Evolutionary conservation across 2,113 vertebrate genomes (phyloP), one percentile per base, ranked within the genome.

Genomic region (Dinomys branickii): DNA sequence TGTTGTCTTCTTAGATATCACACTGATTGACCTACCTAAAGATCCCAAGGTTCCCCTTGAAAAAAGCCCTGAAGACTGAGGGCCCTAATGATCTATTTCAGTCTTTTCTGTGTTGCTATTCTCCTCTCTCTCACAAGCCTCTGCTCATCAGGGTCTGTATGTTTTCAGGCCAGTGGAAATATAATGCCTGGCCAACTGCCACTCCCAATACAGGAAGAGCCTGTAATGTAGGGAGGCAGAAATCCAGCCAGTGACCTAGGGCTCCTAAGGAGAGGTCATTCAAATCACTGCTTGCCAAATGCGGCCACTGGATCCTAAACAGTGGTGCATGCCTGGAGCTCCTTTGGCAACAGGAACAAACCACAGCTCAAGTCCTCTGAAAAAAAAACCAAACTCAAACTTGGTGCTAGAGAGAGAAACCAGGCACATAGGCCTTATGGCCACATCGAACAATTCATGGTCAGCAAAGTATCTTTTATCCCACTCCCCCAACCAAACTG

Each of bases 161-260:
- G 94, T 97, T 97, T 98, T 96, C 96, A 97, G 95, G 94, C 95
- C 96, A 96, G 94, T 91, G 95, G 97, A 97, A 98, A 97, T 94
- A 97, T 73, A 98, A 98, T 93, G 93, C 94, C 97, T 98, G 96
- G 96, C 95, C 96, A 98, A 97, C 92, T 94, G 96, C 94, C 95
- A 97, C 97, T 98, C 97, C 83, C 87, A 84, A 97, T 97, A 94
- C 69, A 94, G 98, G 97, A 97, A 97, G 92, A 96, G 98, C 82
- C 96, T 89, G 82, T 97, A 84, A 86, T 17, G 54, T 7, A 96
- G 95, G 83, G 90, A 97, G 97, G 95, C 84, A 95, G 90, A 41
- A 28, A 93, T 97, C 91, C 90, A 90, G 88, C 86, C 97, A 89
- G 96, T 75, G 97, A 98, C 97, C 95, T 86, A 97, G 95, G 47